Conservation (phyloP, 2,888 invertebrate species). For the Lepidochrysops patricia region DNA sequence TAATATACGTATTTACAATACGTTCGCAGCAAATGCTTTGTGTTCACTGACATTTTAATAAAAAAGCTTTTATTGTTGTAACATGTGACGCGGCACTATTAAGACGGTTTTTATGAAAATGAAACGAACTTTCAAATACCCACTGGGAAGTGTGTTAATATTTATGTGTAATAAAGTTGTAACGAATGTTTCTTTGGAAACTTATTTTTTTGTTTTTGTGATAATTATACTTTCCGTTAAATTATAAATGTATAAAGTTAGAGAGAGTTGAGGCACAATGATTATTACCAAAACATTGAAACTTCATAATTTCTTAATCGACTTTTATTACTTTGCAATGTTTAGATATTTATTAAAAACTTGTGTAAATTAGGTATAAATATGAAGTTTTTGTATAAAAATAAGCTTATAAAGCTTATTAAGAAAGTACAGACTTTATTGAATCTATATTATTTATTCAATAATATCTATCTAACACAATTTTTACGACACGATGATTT, state of each 20-base stretch:
- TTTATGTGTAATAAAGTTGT: not conserved
- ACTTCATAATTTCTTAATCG: too few species aligned
- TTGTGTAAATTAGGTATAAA: too few species aligned
- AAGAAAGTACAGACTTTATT: too few species aligned
- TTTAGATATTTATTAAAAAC: too few species aligned
- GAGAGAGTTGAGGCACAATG: not conserved
- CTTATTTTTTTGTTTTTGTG: not conserved
- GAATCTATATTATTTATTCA: too few species aligned
- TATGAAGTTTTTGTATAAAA: too few species aligned
- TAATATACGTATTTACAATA: conserved; percentile 54
- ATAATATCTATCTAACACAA: too few species aligned
- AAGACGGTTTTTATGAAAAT: not conserved
- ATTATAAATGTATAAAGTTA: not conserved
- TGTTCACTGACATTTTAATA: conserved; percentile 38
- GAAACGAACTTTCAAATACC: not conserved
- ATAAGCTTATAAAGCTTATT: too few species aligned
- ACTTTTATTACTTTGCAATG: too few species aligned
- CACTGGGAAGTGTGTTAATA: not conserved
- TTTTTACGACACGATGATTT: not conserved
- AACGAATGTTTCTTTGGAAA: not conserved
- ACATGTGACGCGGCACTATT: not conserved
- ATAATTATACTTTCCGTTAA: not conserved
- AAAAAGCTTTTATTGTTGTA: not conserved
- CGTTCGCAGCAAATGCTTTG: conserved; percentile 40
- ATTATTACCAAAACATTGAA: too few species aligned